These are phyloP conservation scores for Chiloscyllium plagiosum DNA, from an alignment of 2,113 vertebrate species.

Conservation along the genomic window DNA sequence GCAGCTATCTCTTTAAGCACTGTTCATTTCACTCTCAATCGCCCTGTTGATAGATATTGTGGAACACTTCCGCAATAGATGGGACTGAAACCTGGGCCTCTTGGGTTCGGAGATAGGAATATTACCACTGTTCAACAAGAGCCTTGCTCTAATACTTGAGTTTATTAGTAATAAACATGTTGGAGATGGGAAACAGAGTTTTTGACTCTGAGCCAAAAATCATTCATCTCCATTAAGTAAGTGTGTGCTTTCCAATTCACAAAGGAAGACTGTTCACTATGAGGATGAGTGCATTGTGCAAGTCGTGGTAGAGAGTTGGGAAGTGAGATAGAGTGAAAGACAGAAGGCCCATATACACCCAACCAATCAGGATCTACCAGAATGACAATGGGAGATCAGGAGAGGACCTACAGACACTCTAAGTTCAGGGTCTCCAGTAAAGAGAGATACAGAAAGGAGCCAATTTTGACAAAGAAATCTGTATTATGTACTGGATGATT, in stretches of 20 bases:
- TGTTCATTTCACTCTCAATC: too few relatives aligned
- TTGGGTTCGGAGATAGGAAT: too few relatives aligned
- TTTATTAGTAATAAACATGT: background rate
- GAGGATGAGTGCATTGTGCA: background rate
- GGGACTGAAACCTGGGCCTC: too few relatives aligned
- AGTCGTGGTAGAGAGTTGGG: background rate
- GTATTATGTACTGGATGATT: background rate
- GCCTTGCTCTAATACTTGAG: background rate
- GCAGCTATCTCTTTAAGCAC: too few relatives aligned
- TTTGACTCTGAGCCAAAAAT: background rate
- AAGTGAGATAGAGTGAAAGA: background rate
- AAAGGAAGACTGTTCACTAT: background rate
- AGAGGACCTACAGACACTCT: background rate
- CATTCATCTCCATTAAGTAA: background rate
- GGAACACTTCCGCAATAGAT: too few relatives aligned
- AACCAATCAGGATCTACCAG: background rate
- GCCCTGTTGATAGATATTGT: too few relatives aligned
- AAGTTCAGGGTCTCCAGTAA: background rate
- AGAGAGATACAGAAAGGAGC: background rate
- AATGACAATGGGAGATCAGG: background rate
- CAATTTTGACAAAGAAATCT: background rate
- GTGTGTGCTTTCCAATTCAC: background rate
- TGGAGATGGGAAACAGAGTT: background rate
- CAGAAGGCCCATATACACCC: background rate
- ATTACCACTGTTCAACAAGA: too few relatives aligned